Evolutionary conservation across 1,140 invertebrate genomes (phyloP).

Genomic region (Ctenoplectra terminalis): DNA sequence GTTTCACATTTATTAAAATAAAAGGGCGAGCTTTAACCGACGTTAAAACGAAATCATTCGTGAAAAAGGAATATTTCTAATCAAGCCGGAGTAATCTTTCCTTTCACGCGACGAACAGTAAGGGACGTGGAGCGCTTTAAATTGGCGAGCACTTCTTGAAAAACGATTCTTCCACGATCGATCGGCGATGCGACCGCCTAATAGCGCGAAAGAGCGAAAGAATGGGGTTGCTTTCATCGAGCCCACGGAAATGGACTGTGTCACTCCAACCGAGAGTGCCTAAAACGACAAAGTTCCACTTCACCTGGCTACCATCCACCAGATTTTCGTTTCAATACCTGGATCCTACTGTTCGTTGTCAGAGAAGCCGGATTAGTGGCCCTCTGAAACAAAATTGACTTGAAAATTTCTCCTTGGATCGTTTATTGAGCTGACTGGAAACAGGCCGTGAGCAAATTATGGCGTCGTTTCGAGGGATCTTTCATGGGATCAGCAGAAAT

Average conservation of each 20-base stretch:
- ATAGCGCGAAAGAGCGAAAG: constrained; percentile 33
- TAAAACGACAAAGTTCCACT: constrained; percentile 7
- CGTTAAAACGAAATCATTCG: no score
- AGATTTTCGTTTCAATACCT: constrained; percentile 16
- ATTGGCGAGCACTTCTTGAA: neutral
- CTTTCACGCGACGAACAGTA: constrained; percentile 7
- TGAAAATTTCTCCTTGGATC: neutral
- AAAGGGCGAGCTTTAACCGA: no score
- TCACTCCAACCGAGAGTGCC: neutral
- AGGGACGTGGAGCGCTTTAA: constrained; percentile 16
- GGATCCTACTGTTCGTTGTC: no score
- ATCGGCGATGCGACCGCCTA: constrained; percentile 18
- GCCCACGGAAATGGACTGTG: constrained; percentile 32
- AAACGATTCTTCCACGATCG: constrained; percentile 30
- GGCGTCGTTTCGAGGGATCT: constrained; percentile 7
- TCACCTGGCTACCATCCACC: constrained; percentile 3
- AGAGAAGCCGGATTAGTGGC: neutral
- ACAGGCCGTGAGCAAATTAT: constrained; percentile 28
- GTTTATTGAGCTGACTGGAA: constrained; percentile 20
- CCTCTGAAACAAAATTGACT: constrained; percentile 6
- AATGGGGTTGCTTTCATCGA: neutral
- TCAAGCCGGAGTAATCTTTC: neutral
- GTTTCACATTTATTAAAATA: no score
- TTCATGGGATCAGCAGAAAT: neutral
- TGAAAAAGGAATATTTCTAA: neutral